Percentiles rank a stretch among this genome's conserved stretches.
These are phyloP conservation scores for Bucco capensis DNA, from an alignment of 2,113 vertebrate genomes.

Conservation along the genomic window DNA sequence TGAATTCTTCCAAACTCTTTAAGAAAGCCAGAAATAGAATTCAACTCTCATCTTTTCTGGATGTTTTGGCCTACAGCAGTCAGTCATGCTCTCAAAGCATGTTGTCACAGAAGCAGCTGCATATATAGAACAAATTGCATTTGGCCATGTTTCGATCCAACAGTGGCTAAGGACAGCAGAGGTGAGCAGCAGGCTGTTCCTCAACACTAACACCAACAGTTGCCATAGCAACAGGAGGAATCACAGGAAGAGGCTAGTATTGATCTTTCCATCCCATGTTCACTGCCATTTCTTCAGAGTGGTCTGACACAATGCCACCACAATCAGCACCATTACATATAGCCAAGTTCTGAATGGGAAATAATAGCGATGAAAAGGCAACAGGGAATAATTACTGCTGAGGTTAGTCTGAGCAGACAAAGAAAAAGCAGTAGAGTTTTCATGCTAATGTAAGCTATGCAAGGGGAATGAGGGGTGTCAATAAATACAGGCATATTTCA, in stretches of 20 bases:
- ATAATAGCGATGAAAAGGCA: background rate
- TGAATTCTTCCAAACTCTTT: background rate
- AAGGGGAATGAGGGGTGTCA: background rate
- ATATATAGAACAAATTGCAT: conserved; percentile 15
- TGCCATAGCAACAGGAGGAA: conserved; percentile 3
- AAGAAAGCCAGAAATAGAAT: background rate
- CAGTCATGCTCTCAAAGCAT: background rate
- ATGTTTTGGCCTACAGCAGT: background rate
- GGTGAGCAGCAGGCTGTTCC: conserved; percentile 37
- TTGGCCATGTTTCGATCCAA: background rate
- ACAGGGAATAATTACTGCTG: background rate
- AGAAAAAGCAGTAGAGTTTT: background rate
- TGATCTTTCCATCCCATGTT: background rate
- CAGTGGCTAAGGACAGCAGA: conserved; percentile 28
- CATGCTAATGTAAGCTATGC: background rate
- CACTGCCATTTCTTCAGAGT: conserved; percentile 10
- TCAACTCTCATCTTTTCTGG: background rate
- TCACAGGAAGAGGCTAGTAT: background rate
- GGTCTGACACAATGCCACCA: background rate
- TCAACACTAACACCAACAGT: conserved; percentile 8
- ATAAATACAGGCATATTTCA: background rate
- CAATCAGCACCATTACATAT: background rate
- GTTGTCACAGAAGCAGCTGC: background rate
- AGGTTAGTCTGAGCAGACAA: background rate
- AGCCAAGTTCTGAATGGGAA: background rate